Conservation (phyloP, 2,113 vertebrate genomes). For the Todiramphus chloris region DNA sequence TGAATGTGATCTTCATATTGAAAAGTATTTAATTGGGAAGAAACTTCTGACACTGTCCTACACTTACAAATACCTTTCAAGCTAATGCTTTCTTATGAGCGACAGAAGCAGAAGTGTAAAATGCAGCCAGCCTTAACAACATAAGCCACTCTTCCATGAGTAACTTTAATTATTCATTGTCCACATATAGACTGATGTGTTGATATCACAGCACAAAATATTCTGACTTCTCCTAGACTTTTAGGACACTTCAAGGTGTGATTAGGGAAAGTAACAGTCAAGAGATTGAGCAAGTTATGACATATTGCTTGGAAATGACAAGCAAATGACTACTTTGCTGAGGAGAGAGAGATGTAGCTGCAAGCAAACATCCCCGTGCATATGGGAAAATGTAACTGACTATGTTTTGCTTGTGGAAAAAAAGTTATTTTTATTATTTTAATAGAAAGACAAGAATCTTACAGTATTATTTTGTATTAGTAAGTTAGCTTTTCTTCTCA, state of each 20-base stretch:
- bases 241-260: conserved; percentile 19
- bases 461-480: not conserved
- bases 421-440: not conserved
- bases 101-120: not conserved
- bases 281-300: not conserved
- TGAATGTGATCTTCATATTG: not conserved
- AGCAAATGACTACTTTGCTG: not conserved
- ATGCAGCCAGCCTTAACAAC: not conserved
- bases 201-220: not conserved
- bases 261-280: conserved; percentile 26
- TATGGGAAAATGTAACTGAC: not conserved
- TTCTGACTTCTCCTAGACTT: conserved; percentile 11
- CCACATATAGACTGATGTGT: not conserved
- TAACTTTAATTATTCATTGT: not conserved
- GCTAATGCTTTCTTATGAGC: not conserved
- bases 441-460: not conserved
- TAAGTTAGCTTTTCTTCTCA: not conserved
- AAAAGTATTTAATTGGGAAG: not conserved
- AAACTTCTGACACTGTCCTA: not conserved
- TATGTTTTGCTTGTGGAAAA: not conserved
- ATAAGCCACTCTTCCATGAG: not conserved
- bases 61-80: not conserved
- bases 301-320: conserved; percentile 20
- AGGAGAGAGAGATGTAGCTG: not conserved
- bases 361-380: not conserved